Evolutionary conservation across 2,888 invertebrate genomes (phyloP), one percentile per base, ranked within the genome.

Genomic region (Scrobipalpa costella): DNA sequence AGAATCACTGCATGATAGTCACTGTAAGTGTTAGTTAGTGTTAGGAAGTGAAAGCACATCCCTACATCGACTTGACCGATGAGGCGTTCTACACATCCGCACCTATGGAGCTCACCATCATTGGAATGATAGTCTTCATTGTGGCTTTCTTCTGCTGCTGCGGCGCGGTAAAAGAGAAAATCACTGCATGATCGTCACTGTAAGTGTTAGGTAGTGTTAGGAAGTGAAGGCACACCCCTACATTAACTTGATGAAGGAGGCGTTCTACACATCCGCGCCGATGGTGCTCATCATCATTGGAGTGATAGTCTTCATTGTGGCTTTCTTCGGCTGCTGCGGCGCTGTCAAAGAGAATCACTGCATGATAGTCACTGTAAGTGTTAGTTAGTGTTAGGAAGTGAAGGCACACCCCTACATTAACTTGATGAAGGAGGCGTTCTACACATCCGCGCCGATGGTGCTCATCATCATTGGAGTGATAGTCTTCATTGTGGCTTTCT

Each of bases 281-380:
- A 93, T 97, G 17, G 93, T 98, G 58, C 92, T 99, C 70, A 97
- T 99, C 74, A 93, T 96, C 63, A 95, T 98, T 7, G 98, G 98
- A 17, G 92, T 96, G 21, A 93, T 98, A 67, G 96, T 98, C 75
- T 97, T 98, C 84, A 91, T 98, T 63, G 96, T 98, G 17, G 98
- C 98, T 60, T 98, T 98, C 93, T 95, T 99, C 75, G 99, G 98
- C 69, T 99, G 98, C 91, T 99, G 98, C 77, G 99, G 99, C 44
- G 98, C 99, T n/a, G 94, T 97, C 63, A 97, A 97, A 79, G 99
- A 99, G 87, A 98, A 97, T 85, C 96, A 98, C 80, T 98, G 98
- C 92, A 98, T 99, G 97, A 95, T 98, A 66, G 94, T 97, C 68
- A 96, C 97, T 66, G 98, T 98, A 89, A 95, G 96, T 92, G 36